Base-by-base conservation (phyloP, 2,113 vertebrate species). In the Heterochromis multidens region DNA sequence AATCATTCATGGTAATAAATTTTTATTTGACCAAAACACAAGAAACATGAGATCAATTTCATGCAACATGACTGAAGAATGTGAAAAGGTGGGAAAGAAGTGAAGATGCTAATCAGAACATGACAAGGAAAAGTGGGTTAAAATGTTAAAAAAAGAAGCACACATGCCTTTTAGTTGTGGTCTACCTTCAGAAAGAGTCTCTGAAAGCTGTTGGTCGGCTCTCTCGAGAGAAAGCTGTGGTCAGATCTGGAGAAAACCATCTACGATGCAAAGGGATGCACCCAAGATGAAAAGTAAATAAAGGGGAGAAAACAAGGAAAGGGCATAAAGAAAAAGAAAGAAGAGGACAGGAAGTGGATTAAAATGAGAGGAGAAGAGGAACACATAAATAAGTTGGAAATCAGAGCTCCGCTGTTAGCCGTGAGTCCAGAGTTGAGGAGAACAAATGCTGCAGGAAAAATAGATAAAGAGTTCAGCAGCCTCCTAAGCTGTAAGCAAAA, bases 111-210 rank as follows among this genome's bases (percentile, higher is more conserved):
- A 14, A 77, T 46, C 2, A 60, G 12, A 21, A 19, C 25, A 40
- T 4, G 6, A 21, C 43, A 77, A 52, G 67, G 23, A 35, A 31
- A 80, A 23, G 12, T 4, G 1, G 43, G 74, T 83, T 87, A 54
- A 77, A 77, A 70, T 63, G 82, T 88, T 88, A 81, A 85, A 88
- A 82, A 31, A 1, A 40, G 40, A 52, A 60, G 58, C 82, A 27
- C 63, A 85, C 82, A 61, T 82, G 57, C 90, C 59, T 93, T 74
- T 83, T 1, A 86, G 88, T 93, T 61, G 82, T 70, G 59, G 54
- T 91, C 96, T 98, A 99, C 98, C 98, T 99, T 99, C 93, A 99
- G 95, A 91, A 98, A 82, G n/a, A 95, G 96, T 82, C 96, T 97
- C 92, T 94, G 97, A 96, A 97, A 97, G 83, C 80, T 94, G 61